Conservation (phyloP, 2,888 invertebrate species). For the Bedellia somnulentella region DNA sequence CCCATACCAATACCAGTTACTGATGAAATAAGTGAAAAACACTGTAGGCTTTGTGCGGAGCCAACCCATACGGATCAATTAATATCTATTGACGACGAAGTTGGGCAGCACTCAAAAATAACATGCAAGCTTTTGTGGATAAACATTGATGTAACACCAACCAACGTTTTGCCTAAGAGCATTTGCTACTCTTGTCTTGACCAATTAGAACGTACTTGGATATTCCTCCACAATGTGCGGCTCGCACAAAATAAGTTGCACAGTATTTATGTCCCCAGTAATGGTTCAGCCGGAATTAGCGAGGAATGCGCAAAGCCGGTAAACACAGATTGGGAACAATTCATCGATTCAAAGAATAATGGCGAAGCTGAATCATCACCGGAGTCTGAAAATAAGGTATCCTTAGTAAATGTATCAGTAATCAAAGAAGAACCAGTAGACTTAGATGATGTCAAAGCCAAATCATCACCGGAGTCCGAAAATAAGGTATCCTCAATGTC, state of each 20-base stretch:
- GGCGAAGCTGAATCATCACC: constrained; percentile 22
- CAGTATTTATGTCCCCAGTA: constrained; percentile 16
- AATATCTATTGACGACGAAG: constrained; percentile 35
- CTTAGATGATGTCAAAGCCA: constrained; percentile 15
- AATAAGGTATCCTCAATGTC: constrained; percentile 16
- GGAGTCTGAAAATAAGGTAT: constrained; percentile 7
- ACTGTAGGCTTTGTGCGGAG: constrained; percentile 47
- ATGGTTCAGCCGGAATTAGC: constrained; percentile 12
- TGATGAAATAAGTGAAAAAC: constrained; percentile 25
- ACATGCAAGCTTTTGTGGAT: constrained; percentile 42
- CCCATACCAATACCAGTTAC: no score
- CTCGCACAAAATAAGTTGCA: constrained; percentile 33
- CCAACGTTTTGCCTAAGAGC: constrained; percentile 27
- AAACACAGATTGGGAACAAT: constrained; percentile 33
- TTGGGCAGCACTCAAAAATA: constrained; percentile 31
- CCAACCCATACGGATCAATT: constrained; percentile 29
- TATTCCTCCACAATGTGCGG: constrained; percentile 34
- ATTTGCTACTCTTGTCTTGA: constrained; percentile 51
- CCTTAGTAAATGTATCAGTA: constrained; percentile 16
- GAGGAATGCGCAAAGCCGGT: constrained; percentile 21
- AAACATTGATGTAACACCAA: constrained; percentile 31
- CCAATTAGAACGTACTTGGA: constrained; percentile 39
- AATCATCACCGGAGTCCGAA: constrained; percentile 10
- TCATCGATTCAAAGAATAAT: constrained; percentile 25
- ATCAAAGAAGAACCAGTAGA: background rate